phyloP scores from a whole-genome alignment of 2,888 invertebrate genomes.

The Belgica antarctica region DNA sequence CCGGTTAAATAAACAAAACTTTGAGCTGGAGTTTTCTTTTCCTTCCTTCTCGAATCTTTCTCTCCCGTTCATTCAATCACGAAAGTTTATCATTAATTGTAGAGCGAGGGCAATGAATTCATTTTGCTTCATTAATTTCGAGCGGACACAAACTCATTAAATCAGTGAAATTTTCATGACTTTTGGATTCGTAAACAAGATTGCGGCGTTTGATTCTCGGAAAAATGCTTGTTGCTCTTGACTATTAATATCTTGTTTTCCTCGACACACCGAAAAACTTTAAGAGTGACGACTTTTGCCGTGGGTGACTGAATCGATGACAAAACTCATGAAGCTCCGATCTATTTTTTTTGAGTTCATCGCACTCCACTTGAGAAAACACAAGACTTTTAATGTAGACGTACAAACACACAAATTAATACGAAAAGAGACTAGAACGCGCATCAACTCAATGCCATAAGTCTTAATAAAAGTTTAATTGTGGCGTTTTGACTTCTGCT shows the following conservation, averaged over 20 bases:
- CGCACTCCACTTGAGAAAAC: too few species aligned
- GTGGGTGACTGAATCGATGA: background rate
- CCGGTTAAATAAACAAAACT: background rate
- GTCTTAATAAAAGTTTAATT: conserved; percentile 15
- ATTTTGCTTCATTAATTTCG: background rate
- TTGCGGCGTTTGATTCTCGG: background rate
- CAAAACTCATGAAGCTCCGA: conserved; percentile 4
- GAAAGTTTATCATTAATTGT: background rate
- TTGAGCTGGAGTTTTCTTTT: background rate
- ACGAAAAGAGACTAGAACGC: background rate
- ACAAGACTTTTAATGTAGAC: too few species aligned
- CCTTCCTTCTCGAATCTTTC: background rate
- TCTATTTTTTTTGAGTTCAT: background rate
- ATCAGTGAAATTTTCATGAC: background rate
- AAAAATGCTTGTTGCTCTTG: background rate
- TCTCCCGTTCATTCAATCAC: background rate
- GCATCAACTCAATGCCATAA: conserved; percentile 7
- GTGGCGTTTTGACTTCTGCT: background rate
- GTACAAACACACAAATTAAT: conserved; percentile 7
- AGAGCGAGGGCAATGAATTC: conserved; percentile 3
- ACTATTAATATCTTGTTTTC: background rate
- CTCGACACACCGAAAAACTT: background rate
- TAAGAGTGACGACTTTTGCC: background rate
- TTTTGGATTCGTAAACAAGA: background rate
- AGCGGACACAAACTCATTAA: background rate